A percentile compares a stretch with the other conserved stretches of the same genome.
Evolutionary conservation across 2,888 invertebrate genomes (phyloP).

Genomic region (Meta bourneti): DNA sequence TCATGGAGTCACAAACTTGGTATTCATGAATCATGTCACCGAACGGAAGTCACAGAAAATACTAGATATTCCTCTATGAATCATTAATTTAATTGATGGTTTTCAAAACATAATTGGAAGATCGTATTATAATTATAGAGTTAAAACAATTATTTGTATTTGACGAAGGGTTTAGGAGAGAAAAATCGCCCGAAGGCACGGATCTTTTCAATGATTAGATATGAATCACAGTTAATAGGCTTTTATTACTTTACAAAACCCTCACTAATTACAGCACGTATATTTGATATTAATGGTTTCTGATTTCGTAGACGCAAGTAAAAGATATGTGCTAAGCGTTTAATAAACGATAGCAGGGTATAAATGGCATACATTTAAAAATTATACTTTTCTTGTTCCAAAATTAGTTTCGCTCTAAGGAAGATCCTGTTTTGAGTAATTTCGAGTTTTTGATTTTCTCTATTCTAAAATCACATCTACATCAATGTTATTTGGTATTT

Average conservation of each 20-base stretch:
- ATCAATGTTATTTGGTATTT: too few species aligned
- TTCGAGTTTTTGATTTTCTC: too few species aligned
- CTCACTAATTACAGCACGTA: neutral
- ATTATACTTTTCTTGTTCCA: too few species aligned
- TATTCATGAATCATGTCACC: neutral
- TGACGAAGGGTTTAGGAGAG: neutral
- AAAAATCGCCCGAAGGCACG: neutral
- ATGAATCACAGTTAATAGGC: neutral
- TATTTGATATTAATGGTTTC: neutral
- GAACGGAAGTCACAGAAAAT: neutral
- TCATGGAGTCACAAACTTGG: neutral
- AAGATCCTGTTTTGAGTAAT: too few species aligned
- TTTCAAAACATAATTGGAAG: neutral
- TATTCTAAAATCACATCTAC: too few species aligned
- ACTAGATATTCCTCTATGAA: neutral
- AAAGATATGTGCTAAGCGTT: neutral
- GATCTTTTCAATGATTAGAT: neutral
- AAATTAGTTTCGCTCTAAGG: too few species aligned
- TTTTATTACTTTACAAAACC: neutral
- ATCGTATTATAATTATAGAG: neutral
- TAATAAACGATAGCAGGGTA: neutral
- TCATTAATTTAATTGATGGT: neutral
- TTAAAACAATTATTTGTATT: constrained; percentile 30
- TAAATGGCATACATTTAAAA: neutral
- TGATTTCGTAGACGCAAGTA: neutral